Base-by-base conservation (phyloP, 2,797 vertebrate species). In the Centroberyx gerrardi region DNA sequence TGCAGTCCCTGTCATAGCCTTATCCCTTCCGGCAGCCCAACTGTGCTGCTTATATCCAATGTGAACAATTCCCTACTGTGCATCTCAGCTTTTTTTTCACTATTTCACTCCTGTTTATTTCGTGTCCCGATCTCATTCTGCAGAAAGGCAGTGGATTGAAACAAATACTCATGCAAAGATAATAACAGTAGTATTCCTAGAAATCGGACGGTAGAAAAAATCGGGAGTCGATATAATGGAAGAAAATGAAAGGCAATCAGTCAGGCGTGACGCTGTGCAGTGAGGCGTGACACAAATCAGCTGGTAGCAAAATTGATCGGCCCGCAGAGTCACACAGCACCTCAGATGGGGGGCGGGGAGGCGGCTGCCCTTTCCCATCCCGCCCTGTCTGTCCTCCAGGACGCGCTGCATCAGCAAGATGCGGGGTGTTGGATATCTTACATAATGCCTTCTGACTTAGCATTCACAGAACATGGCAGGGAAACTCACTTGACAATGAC, bases 351-450 rank as follows among this genome's bases (percentile, higher is more conserved):
- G 12, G 12, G 27, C 10, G 65, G 55, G 66, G 49, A 75, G 66
- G 62, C 13, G 36, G 78, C 56, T 71, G 83, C 44, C 78, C 82
- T 84, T 84, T 68, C 49, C 68, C 3, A 61, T 67, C 78, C 78
- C 78, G 78, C 58, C 75, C 81, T 27, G 36, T 78, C 78, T 72
- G 88, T 80, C 90, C 88, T 92, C 73, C 79, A 85, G 80, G 74
- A 89, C n/a, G 7, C 3, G 85, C 88, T 81, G 90, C 84, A 74
- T 90, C 91, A 91, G 91, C 88, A 83, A 27, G 38, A 80, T 52
- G 60, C 71, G 18, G 59, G 69, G 60, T 17, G 79, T 10, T 27
- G 59, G 76, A 36, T 81, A 7, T 78, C 73, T 91, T 84, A 84
- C 80, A 79, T 83, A 74, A 85, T 29, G 33, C 42, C n/a, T 27